phyloP scores from a whole-genome alignment of 2,113 vertebrate species.

The Alligator sinensis region DNA sequence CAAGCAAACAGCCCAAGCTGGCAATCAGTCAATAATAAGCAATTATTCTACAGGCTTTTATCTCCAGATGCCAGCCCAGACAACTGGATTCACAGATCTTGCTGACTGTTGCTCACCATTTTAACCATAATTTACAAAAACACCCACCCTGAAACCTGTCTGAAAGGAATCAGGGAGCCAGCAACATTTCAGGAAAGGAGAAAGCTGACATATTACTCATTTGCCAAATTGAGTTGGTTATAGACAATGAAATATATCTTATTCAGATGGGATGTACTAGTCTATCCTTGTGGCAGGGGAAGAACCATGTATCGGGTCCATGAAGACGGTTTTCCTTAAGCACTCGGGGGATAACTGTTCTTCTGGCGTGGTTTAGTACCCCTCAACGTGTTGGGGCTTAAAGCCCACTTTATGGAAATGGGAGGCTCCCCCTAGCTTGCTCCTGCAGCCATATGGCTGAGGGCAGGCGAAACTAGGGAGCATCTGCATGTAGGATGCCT shows the following conservation, averaged over 20 bases:
- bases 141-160: slow-evolving; percentile 41
- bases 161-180: not conserved
- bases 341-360: no score
- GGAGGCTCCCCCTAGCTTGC: no score
- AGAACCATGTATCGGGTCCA: no score
- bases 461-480: no score
- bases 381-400: no score
- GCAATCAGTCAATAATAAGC: slow-evolving; percentile 74
- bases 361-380: no score
- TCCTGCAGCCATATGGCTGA: no score
- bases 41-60: slow-evolving; percentile 70
- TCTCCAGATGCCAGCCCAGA: slow-evolving; percentile 65
- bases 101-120: slow-evolving; percentile 49
- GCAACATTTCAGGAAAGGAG: not conserved
- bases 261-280: no score
- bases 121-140: slow-evolving; percentile 36
- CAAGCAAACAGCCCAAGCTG: slow-evolving; percentile 54
- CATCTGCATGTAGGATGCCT: no score
- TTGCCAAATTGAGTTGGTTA: not conserved
- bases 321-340: no score
- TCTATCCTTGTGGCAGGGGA: no score
- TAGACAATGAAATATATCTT: not conserved
- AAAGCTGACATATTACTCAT: not conserved
- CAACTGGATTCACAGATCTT: slow-evolving; percentile 46
- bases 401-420: no score